These are phyloP conservation scores for Nerophis ophidion DNA, from an alignment of 2,113 vertebrate species.

Conservation along the genomic window DNA sequence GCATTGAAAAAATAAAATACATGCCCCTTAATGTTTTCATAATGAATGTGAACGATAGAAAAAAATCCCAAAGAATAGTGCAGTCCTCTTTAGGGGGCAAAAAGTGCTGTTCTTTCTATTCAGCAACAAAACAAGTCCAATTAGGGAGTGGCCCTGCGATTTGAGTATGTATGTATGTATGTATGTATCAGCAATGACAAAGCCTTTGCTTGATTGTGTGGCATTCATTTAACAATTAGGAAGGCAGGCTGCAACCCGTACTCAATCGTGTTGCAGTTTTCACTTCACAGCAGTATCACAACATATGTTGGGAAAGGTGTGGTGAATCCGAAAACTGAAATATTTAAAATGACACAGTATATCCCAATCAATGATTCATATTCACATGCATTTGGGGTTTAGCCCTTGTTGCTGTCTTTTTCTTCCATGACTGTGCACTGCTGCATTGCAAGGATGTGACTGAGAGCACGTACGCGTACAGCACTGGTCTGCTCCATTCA, in stretches of 20 bases:
- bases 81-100: no score
- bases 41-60: no score
- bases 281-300: not conserved
- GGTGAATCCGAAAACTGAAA: no score
- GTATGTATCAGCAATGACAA: not conserved
- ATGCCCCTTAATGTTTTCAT: no score
- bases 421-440: slow-evolving; percentile 2
- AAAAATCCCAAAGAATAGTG: no score
- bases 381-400: slow-evolving; percentile 24
- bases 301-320: not conserved
- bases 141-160: no score
- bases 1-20: no score
- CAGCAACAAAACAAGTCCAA: no score
- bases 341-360: no score
- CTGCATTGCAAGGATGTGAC: slow-evolving; percentile 50
- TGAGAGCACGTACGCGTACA: slow-evolving; percentile 67
- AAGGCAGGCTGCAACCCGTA: not conserved
- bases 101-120: no score
- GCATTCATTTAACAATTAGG: not conserved
- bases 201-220: not conserved
- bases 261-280: not conserved
- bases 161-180: no score
- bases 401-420: slow-evolving; percentile 7
- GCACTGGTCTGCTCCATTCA: slow-evolving; percentile 17
- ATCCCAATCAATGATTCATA: no score